Base-by-base conservation (phyloP, 1,140 invertebrate species). In the Hylaeus anthracinus region DNA sequence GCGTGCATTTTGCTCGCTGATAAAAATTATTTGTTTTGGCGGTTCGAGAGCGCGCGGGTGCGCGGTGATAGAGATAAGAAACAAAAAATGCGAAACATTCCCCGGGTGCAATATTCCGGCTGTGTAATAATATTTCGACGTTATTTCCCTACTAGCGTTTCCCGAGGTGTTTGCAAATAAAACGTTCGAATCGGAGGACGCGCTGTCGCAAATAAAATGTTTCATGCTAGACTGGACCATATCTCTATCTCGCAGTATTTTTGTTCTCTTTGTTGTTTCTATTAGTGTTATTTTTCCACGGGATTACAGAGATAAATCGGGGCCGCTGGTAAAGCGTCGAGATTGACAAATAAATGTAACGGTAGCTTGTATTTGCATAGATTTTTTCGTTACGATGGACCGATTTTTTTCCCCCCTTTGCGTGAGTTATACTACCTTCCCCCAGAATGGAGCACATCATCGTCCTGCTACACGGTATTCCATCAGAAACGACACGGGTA, bases 11-110 rank as follows among this genome's bases (percentile, higher is more conserved):
- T 5, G 41, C 37, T 53, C 1, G 58, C 60, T 43, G 69, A 70
- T 71, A 79, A 79, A 79, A 79, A 64, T 72, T 79, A 79, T 79
- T 79, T 79, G 76, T 64, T 72, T 63, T 5, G 41, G 51, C 9
- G 48, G 76, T 58, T 48, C 41, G 71, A 61, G 60, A 8, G 26
- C 14, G 43, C 12, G 15, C 60, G 26, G 39, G 63, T 2, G 37
- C n/a, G 14, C 48, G 14, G 58, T 51, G 76, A 72, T 72, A 72
- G 60, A 79, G 76, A 55, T 72, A 79, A 79, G 69, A 61, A 41
- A 72, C 60, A 63, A 72, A 60, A 45, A 72, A 55, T 45, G 51
- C 39, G 48, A 1, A 9, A 43, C 14, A 48, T 26, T 55, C 45
- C 26, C 26, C 69, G 69, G 12, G 10, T 64, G 76, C 70, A 72